Evolutionary conservation across 2,888 invertebrate species (phyloP).

Genomic region (Glyphotaelius pellucidus): DNA sequence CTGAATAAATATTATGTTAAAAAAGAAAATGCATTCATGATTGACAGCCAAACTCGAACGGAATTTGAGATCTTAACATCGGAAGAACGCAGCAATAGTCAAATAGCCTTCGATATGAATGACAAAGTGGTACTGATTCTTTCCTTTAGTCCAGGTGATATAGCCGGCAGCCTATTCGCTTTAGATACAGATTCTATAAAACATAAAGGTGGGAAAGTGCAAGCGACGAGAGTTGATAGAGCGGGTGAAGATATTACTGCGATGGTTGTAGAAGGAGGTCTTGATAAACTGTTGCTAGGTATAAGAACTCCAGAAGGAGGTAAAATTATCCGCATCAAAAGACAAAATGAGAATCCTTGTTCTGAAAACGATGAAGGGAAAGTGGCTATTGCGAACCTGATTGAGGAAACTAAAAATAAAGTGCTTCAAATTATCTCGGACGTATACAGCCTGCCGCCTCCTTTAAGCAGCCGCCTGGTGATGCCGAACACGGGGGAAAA

Average conservation of each 20-base stretch:
- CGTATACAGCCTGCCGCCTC: neutral
- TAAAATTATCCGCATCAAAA: conserved; percentile 29
- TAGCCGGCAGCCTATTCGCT: conserved; percentile 30
- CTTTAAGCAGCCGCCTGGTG: neutral
- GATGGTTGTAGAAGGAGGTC: conserved; percentile 4
- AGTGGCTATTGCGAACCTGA: conserved; percentile 11
- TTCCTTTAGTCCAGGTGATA: neutral
- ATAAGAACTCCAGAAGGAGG: conserved; percentile 35
- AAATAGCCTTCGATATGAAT: neutral
- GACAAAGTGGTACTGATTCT: conserved; percentile 6
- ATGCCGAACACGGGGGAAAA: neutral
- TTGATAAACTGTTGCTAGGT: conserved; percentile 26
- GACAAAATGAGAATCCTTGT: conserved; percentile 36
- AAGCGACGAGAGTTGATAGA: neutral
- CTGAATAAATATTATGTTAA: conserved; percentile 17
- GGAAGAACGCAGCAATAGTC: conserved; percentile 1
- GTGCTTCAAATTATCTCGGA: conserved; percentile 5
- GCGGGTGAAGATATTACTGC: conserved; percentile 24
- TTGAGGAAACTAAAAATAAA: conserved; percentile 27
- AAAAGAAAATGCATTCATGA: neutral
- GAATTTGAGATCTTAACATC: conserved; percentile 39
- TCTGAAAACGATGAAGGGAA: conserved; percentile 18
- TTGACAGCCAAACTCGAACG: neutral
- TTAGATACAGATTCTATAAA: conserved; percentile 13
- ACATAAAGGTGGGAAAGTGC: neutral